Base-by-base conservation (phyloP, 2,113 vertebrate species). In the Protobothrops mucrosquamatus region DNA sequence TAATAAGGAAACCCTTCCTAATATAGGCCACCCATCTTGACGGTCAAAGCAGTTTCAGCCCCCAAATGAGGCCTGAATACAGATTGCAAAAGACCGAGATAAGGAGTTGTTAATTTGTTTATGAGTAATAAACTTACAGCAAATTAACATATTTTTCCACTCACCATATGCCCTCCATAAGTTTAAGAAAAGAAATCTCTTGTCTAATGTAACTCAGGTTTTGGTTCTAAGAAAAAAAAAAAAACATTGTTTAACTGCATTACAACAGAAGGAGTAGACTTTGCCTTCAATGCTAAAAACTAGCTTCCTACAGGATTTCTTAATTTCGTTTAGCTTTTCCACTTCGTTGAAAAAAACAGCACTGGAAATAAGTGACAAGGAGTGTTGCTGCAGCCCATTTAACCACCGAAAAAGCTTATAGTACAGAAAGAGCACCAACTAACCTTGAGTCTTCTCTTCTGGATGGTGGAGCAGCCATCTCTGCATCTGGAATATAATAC, bases 401-500 rank as follows among this genome's bases (percentile, higher is more conserved):
- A 12, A 34, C 11, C 11, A 22, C 34, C 24, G 23, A 69, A 34
- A 39, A 48, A 90, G 8, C 11, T 39, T 26, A 26, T 24, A 7
- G 6, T 26, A 15, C 10, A 23, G 74, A 51, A 43, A 55, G 22
- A 34, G 59, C 0, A n/a, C 23, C 85, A 90, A 90, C 91, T 95
- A 61, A 97, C 97, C 95, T 95, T 87, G 69, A 93, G 89, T 85
- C 39, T 94, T 90, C 94, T 92, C 39, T 92, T 94, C 92, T 93
- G 88, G 94, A 94, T 93, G 92, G 93, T 51, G 85, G 74, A 43
- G 57, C 92, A 91, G 94, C 94, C 2, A 88, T 22, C 0, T 97
- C 96, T 95, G 91, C 94, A 95, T 96, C 98, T 98, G 95, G 95
- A 93, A 96, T 1, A 20, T 4, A 97, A 64, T 22, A 11, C 91